Conservation (phyloP, 1,140 invertebrate species). For the Cydia amplana region DNA sequence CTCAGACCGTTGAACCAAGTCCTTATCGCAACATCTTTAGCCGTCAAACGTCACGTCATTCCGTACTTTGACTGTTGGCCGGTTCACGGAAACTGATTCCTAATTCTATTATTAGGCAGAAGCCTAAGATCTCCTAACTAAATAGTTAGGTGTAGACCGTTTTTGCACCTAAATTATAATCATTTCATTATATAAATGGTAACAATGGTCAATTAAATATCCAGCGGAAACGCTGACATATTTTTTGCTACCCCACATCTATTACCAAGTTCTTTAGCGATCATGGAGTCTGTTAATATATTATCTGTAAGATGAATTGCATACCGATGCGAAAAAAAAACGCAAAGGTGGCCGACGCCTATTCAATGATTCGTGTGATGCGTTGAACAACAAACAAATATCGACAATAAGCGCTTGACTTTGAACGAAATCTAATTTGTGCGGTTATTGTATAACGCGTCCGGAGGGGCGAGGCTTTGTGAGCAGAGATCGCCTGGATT, state of each 20-base stretch:
- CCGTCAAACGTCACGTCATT: constrained; percentile 63
- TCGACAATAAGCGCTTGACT: constrained; percentile 74
- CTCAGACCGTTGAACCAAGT: constrained; percentile 42
- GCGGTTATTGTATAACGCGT: constrained; percentile 75
- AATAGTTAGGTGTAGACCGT: background rate
- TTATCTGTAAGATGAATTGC: constrained; percentile 24
- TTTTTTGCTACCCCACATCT: background rate
- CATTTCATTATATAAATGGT: background rate
- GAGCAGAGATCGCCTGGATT: constrained; percentile 60
- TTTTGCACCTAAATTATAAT: background rate
- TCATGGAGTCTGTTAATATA: constrained; percentile 49
- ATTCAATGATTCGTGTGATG: constrained; percentile 67
- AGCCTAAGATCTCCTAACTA: too few relatives aligned
- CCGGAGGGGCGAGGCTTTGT: constrained; percentile 56
- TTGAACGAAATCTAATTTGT: constrained; percentile 78
- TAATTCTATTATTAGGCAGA: background rate
- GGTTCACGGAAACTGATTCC: background rate
- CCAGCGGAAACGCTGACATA: constrained; percentile 3
- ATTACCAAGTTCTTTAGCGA: constrained; percentile 45
- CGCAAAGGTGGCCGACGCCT: constrained; percentile 61
- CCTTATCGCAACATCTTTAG: constrained; percentile 72
- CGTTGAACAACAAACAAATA: constrained; percentile 70
- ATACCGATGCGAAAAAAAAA: constrained; percentile 41
- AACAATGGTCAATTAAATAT: constrained; percentile 3
- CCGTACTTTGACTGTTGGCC: constrained; percentile 53